phyloP scores from a whole-genome alignment of 2,797 vertebrate genomes.

The Nyctibius grandis region DNA sequence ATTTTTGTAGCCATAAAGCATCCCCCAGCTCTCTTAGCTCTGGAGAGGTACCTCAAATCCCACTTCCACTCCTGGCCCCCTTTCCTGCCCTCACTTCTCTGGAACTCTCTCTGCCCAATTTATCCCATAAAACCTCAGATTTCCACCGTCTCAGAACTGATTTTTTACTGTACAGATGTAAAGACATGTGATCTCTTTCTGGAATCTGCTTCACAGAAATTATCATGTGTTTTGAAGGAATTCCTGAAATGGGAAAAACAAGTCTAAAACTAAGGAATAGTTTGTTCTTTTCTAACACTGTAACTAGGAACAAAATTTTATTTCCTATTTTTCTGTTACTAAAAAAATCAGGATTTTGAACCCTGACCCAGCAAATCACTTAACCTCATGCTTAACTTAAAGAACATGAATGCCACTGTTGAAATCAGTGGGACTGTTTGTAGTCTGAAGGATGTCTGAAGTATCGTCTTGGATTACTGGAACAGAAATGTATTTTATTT shows the following conservation, averaged over 20 bases:
- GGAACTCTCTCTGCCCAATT: background rate
- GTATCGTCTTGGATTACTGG: background rate
- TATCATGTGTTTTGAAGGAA: background rate
- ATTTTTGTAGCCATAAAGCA: background rate
- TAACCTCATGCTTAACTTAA: background rate
- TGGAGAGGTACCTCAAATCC: background rate
- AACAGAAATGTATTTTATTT: background rate
- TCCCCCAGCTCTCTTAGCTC: fast-evolving
- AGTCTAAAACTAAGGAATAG: background rate
- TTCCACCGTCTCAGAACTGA: background rate
- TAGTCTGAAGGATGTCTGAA: background rate
- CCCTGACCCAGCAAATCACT: background rate
- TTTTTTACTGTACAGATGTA: background rate
- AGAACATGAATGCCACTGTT: background rate
- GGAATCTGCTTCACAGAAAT: background rate
- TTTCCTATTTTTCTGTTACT: background rate
- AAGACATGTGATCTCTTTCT: background rate
- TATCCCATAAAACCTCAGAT: fast-evolving
- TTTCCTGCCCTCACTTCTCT: background rate
- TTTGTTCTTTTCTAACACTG: background rate
- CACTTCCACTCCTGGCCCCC: fast-evolving
- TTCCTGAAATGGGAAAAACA: background rate
- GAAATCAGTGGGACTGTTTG: background rate
- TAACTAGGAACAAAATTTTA: background rate
- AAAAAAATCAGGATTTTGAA: background rate